Percentiles rank a stretch among this genome's conserved stretches.
Conservation (phyloP, 2,797 vertebrate species). For the Sandelia bainsii region DNA sequence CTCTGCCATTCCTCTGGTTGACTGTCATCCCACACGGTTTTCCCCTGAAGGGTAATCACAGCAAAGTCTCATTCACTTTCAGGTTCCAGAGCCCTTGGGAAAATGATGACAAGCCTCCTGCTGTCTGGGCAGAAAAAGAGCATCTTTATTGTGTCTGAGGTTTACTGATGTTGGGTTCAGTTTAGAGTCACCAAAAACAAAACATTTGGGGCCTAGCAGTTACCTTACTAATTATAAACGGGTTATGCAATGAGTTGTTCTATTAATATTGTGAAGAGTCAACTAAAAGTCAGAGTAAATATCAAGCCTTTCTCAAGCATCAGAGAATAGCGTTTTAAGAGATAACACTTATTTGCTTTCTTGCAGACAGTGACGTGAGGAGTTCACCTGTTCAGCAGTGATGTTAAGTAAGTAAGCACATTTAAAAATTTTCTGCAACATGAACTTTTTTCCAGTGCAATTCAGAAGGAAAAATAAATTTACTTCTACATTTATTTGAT, state of each 20-base stretch:
- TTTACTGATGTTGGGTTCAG: slow-evolving; percentile 57
- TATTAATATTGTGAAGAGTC: slow-evolving; percentile 8
- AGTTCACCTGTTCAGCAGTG: no score
- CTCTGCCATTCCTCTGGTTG: slow-evolving; percentile 50
- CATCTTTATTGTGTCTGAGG: slow-evolving; percentile 76
- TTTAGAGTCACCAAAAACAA: slow-evolving; percentile 42
- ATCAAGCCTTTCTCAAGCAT: no score
- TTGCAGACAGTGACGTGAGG: no score
- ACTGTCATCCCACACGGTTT: slow-evolving; percentile 69
- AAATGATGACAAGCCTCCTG: slow-evolving; percentile 62
- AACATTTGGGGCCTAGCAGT: slow-evolving; percentile 31
- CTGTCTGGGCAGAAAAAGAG: slow-evolving; percentile 67
- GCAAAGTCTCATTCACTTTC: slow-evolving; percentile 65
- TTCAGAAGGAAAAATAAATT: no score
- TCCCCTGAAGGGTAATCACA: slow-evolving; percentile 72
- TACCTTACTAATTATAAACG: slow-evolving; percentile 55
- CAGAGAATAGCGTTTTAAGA: neutral
- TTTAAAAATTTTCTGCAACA: no score
- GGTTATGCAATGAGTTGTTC: slow-evolving; percentile 32
- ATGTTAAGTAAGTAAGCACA: no score
- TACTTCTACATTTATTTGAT: no score
- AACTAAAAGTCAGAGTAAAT: slow-evolving; percentile 14
- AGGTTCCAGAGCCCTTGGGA: slow-evolving; percentile 60
- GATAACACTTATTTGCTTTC: neutral
- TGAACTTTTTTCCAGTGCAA: no score